Conservation (phyloP, 2,888 invertebrate species). For the Rotaria macrura region DNA sequence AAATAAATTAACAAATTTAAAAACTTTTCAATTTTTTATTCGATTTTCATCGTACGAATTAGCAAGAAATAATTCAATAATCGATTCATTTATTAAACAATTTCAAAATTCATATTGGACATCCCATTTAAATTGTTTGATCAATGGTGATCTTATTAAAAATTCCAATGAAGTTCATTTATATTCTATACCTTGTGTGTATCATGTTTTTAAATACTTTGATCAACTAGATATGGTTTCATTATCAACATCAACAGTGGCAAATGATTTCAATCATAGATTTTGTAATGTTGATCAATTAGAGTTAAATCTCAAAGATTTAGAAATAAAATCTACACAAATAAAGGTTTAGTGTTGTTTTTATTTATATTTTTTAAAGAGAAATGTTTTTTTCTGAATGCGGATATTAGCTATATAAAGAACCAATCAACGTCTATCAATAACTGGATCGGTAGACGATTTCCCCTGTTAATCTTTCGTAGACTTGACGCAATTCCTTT, state of each 20-base stretch:
- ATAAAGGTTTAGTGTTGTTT: no score
- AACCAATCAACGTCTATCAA: no score
- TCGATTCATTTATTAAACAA: neutral
- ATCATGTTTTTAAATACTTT: neutral
- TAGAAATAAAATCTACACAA: neutral
- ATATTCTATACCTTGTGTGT: neutral
- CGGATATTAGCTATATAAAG: no score
- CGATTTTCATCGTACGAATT: neutral
- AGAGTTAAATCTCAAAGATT: neutral
- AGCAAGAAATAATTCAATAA: neutral
- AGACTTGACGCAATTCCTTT: no score
- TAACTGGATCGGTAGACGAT: no score
- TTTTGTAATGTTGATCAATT: neutral
- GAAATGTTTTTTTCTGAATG: no score
- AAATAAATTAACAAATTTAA: neutral
- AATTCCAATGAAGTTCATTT: neutral
- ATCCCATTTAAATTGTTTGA: neutral
- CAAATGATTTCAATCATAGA: neutral
- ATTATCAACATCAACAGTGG: neutral
- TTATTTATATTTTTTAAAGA: no score
- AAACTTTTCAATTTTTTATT: neutral
- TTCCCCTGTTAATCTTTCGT: no score
- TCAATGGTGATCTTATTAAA: neutral
- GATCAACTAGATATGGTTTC: neutral
- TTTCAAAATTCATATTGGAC: neutral